Evolutionary conservation across 2,888 invertebrate genomes (phyloP), one percentile per base, ranked within the genome.

Genomic region (Schizotus pectinicornis): DNA sequence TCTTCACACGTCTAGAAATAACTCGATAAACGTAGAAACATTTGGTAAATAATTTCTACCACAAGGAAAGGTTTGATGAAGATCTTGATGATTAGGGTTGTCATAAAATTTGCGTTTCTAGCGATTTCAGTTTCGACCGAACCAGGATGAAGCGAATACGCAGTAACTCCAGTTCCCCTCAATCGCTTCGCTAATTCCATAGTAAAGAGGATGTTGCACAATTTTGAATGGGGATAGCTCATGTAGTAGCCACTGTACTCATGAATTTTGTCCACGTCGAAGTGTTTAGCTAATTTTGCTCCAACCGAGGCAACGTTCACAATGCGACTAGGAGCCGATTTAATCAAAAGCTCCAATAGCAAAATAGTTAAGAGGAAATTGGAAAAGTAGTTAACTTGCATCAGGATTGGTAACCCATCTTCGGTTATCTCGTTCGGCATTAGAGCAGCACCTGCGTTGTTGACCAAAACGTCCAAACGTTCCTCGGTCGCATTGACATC

Each of bases 301-400:
- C 63, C 55, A 2, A 66, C 63, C 5, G 77, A 77, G 47, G 74
- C 73, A 6, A 75, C 73, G 56, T 75, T 77, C 30, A 79, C 72
- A 42, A 79, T 74, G 36, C 77, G 66, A 53, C 75, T 74, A 41
- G 75, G 74, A 1, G 74, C 71, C n/a, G 77, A 74, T 64, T 75
- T 75, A 56, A 73, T 77, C 39, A 78, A 55, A 22, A 75, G 60
- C 65, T 72, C 78, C 77, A 52, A 72, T 0, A 91, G 76, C 0
- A 91, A 81, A 59, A 87, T 80, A 0, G 90, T 90, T 55, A 92
- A 77, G 30, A 91, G 76, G 72, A 91, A 91, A 2, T 87, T 88
- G 6, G 89, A 90, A 69, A 89, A 86, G 70, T 90, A 85, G 68
- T 91, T 91, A 31, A 87, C 83, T 65, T 88, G 89, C 82, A 89